Evolutionary conservation across 2,888 invertebrate species (phyloP).

Genomic region (Petrolisthes cinctipes): DNA sequence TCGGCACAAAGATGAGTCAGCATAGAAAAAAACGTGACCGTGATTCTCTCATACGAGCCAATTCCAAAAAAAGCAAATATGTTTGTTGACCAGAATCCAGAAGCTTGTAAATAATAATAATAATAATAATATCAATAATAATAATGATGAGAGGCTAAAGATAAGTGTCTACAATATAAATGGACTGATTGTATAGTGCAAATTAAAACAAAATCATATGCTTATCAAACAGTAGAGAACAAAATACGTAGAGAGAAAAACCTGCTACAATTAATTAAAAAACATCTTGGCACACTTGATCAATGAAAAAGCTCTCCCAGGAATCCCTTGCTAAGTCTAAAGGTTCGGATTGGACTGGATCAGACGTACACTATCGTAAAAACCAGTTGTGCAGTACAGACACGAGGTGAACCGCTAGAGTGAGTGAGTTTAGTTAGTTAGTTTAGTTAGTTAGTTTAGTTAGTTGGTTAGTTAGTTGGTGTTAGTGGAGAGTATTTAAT

Average conservation of each 20-base stretch:
- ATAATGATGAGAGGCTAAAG: not conserved
- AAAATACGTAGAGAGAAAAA: conserved; percentile 16
- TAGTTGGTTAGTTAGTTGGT: conserved; percentile 28
- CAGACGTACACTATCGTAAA: conserved; percentile 26
- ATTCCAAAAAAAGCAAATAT: not conserved
- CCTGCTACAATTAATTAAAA: conserved; percentile 22
- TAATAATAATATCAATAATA: conserved; percentile 16
- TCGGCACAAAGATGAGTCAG: conserved; percentile 9
- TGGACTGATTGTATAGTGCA: conserved; percentile 24
- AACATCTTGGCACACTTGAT: conserved; percentile 54
- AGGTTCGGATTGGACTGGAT: conserved; percentile 57
- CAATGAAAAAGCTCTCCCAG: conserved; percentile 37
- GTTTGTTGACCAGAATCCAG: conserved; percentile 24
- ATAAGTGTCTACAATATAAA: not conserved
- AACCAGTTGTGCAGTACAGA: conserved; percentile 51
- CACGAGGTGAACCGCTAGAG: conserved; percentile 16
- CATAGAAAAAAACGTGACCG: not conserved
- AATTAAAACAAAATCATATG: not conserved
- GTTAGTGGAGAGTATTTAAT: conserved; percentile 33
- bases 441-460: conserved; percentile 28
- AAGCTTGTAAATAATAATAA: conserved; percentile 40
- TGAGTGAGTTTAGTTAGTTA: not conserved
- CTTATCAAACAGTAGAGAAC: conserved; percentile 28
- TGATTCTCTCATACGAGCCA: conserved; percentile 1
- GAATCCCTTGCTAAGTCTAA: conserved; percentile 48